These are phyloP conservation scores for Pseudoatta argentina DNA, from an alignment of 1,140 invertebrate species.

Conservation along the genomic window DNA sequence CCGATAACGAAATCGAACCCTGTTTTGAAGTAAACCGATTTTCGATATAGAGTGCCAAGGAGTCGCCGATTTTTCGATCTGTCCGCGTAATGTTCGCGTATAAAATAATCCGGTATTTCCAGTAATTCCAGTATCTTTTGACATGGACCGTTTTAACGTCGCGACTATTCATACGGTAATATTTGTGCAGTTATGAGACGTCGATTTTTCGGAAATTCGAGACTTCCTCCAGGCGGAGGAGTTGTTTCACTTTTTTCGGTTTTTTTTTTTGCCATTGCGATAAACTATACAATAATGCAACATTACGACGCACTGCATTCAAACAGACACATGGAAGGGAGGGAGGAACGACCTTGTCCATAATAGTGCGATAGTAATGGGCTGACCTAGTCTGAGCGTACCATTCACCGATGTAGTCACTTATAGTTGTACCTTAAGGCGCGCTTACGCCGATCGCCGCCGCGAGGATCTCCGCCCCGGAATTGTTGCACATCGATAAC, in stretches of 20 bases:
- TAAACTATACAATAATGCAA: constrained; percentile 50
- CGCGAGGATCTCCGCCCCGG: constrained; percentile 31
- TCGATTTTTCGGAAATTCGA: constrained; percentile 46
- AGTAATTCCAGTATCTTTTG: constrained; percentile 40
- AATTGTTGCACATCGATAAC: constrained; percentile 12
- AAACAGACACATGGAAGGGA: constrained; percentile 6
- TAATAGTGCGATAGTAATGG: constrained; percentile 74
- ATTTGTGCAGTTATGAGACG: constrained; percentile 2
- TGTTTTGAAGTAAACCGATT: not conserved
- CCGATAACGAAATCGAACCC: not conserved
- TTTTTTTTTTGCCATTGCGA: constrained; percentile 6
- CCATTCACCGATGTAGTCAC: constrained; percentile 77
- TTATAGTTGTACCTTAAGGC: constrained; percentile 42
- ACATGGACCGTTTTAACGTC: constrained; percentile 7
- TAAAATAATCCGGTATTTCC: constrained; percentile 61
- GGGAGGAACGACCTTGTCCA: constrained; percentile 76
- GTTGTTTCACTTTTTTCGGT: not conserved
- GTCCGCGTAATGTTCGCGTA: constrained; percentile 41
- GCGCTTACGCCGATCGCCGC: constrained; percentile 23
- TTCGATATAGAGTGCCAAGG: too few relatives aligned
- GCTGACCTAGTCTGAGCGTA: constrained; percentile 77
- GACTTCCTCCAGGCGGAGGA: not conserved
- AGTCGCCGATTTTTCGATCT: constrained; percentile 34
- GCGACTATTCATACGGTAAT: not conserved
- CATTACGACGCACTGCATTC: constrained; percentile 36